Conservation (phyloP, 2,888 invertebrate species). For the Drosophila flavopinicola region DNA sequence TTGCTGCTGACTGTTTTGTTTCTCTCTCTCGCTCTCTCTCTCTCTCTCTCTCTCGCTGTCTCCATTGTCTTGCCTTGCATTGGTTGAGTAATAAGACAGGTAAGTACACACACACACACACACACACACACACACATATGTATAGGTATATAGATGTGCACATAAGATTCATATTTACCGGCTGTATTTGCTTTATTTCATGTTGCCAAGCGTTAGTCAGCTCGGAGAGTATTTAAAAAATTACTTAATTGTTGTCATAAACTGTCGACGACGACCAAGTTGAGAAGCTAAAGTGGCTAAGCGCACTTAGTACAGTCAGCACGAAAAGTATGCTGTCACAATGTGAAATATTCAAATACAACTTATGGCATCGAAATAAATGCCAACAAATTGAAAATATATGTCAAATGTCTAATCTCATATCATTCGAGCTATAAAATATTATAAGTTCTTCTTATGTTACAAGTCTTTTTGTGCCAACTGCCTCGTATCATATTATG, state of each 20-base stretch:
- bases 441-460: too few species aligned
- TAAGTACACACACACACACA: constrained; percentile 36
- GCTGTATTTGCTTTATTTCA: constrained; percentile 47
- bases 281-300: constrained; percentile 50
- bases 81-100: constrained; percentile 62
- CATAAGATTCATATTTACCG: constrained; percentile 52
- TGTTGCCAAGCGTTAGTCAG: constrained; percentile 58
- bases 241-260: constrained; percentile 78
- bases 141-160: constrained; percentile 37
- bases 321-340: constrained; percentile 20
- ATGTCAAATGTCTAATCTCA: too few species aligned
- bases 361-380: too few species aligned
- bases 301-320: constrained; percentile 50
- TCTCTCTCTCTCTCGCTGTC: constrained; percentile 4
- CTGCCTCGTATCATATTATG: too few species aligned
- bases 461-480: too few species aligned
- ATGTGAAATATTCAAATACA: too few species aligned
- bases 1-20: constrained; percentile 18
- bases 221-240: constrained; percentile 71
- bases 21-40: constrained; percentile 7
- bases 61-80: constrained; percentile 47
- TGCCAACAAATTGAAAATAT: too few species aligned
- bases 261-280: constrained; percentile 57
- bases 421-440: too few species aligned
- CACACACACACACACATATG: too few species aligned